These are phyloP conservation scores for Sisor rabdophorus DNA, from an alignment of 2,113 vertebrate genomes.

Conservation along the genomic window DNA sequence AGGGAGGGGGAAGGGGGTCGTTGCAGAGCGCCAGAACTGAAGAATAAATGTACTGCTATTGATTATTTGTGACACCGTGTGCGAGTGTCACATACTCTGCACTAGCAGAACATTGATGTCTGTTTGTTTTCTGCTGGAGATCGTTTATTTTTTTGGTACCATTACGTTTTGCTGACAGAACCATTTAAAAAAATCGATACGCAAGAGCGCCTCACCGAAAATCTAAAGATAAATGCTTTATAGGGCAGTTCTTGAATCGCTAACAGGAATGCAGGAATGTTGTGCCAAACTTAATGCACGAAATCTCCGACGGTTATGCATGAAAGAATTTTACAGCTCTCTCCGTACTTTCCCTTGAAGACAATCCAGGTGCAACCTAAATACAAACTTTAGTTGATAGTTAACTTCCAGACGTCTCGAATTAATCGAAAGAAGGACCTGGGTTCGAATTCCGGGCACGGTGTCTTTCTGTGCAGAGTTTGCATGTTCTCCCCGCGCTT, in stretches of 20 bases:
- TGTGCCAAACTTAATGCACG: neutral
- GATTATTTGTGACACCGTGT: neutral
- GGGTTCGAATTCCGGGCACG: too few species aligned
- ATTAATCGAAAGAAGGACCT: too few species aligned
- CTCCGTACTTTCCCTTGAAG: neutral
- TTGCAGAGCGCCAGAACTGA: neutral
- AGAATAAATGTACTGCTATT: slow-evolving; percentile 1
- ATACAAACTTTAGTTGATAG: slow-evolving; percentile 1
- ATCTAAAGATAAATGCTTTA: neutral
- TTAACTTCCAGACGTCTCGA: neutral
- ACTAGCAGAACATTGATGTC: slow-evolving; percentile 12
- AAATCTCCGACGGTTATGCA: neutral
- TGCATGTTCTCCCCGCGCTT: too few species aligned
- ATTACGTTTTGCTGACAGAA: slow-evolving; percentile 1
- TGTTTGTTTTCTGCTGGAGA: slow-evolving; percentile 6
- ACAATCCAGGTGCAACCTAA: slow-evolving; percentile 15
- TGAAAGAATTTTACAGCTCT: too few species aligned
- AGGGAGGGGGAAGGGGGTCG: neutral
- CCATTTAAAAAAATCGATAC: slow-evolving; percentile 8
- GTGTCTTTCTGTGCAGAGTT: too few species aligned
- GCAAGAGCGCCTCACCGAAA: neutral
- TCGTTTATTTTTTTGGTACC: neutral
- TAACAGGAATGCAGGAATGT: neutral
- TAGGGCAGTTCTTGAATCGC: neutral
- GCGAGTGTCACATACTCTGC: neutral